Base-by-base conservation (phyloP, 2,797 vertebrate species). In the Mormyrops attenuatus region DNA sequence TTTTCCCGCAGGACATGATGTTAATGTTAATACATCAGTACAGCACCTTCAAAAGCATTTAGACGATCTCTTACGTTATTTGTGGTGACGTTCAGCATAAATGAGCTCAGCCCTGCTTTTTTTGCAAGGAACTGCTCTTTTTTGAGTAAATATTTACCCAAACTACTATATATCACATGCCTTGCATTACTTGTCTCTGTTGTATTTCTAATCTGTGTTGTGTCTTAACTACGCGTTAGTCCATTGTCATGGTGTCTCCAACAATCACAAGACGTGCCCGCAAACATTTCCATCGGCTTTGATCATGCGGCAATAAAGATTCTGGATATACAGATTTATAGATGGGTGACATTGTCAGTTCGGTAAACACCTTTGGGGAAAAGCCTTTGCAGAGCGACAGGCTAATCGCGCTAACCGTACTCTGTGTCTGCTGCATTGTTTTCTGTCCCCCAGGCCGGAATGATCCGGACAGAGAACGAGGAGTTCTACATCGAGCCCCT, bases 401-500 rank as follows among this genome's bases (percentile, higher is more conserved):
- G 17, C 9, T n/a, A 1, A 44, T 80, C 17, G 3, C 7, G 73
- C 73, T 85, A 22, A 52, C 44, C 5, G 41, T 85, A 11, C 41
- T 50, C 7, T 50, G 47, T 6, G 2, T 26, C 3, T n/a, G 2
- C 22, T 85, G 6, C 11, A 30, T 3, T 20, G n/a, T 13, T 89
- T 50, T 9, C 57, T 73, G 94, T 91, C 94, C 84, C 9, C 90
- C 95, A 99, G 99, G 98, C 98, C 89, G 99, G 99, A 55, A 97
- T 99, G 97, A 99, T 99, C 93, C 96, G 96, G 91, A 97, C 97
- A 15, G 97, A 97, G 92, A 95, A 98, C 92, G 98, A 99, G 88
- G 99, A 99, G 94, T 99, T 97, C 96, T 99, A 98, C 94, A 99
- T 99, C 6, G 99, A 99, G 92, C 99, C 99, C 0, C 92, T 98